Evolutionary conservation across 1,140 invertebrate genomes (phyloP).

Genomic region (Pomacea maculata): DNA sequence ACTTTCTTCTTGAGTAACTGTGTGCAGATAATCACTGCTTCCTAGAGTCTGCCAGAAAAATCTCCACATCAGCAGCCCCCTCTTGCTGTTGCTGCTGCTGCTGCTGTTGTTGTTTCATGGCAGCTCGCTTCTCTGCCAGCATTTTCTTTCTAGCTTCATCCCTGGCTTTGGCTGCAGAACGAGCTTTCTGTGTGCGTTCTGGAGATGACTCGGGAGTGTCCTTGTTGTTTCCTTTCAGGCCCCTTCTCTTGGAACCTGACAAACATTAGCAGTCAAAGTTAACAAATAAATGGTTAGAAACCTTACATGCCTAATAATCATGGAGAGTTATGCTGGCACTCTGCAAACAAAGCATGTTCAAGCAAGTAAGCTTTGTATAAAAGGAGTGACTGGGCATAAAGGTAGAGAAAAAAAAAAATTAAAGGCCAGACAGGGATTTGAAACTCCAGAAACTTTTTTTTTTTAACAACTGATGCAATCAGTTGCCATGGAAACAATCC

Average conservation of each 20-base stretch:
- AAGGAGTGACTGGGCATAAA: too few relatives aligned
- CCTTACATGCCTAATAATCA: too few relatives aligned
- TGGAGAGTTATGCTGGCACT: too few relatives aligned
- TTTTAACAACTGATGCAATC: too few relatives aligned
- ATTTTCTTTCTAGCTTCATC: slow-evolving; percentile 83
- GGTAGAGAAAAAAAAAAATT: too few relatives aligned
- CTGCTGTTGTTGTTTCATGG: slow-evolving; percentile 65
- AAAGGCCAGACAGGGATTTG: too few relatives aligned
- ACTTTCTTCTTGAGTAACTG: too few relatives aligned
- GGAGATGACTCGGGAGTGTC: slow-evolving; percentile 57
- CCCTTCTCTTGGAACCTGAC: slow-evolving; percentile 47
- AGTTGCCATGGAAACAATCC: too few relatives aligned
- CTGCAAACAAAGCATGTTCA: too few relatives aligned
- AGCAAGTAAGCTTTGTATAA: too few relatives aligned
- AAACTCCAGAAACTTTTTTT: too few relatives aligned
- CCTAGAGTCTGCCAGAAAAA: slow-evolving; percentile 46
- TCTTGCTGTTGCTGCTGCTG: slow-evolving; percentile 22
- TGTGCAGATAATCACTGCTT: slow-evolving; percentile 24
- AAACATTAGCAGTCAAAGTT: slow-evolving; percentile 14
- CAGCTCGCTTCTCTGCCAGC: slow-evolving; percentile 79
- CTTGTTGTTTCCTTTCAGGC: slow-evolving; percentile 43
- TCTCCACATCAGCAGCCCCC: slow-evolving; percentile 49
- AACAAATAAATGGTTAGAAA: background rate
- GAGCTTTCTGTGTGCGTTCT: slow-evolving; percentile 65
- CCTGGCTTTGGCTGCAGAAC: slow-evolving; percentile 69